These are phyloP conservation scores for Todiramphus chloris DNA, from an alignment of 2,113 vertebrate species.

Conservation along the genomic window DNA sequence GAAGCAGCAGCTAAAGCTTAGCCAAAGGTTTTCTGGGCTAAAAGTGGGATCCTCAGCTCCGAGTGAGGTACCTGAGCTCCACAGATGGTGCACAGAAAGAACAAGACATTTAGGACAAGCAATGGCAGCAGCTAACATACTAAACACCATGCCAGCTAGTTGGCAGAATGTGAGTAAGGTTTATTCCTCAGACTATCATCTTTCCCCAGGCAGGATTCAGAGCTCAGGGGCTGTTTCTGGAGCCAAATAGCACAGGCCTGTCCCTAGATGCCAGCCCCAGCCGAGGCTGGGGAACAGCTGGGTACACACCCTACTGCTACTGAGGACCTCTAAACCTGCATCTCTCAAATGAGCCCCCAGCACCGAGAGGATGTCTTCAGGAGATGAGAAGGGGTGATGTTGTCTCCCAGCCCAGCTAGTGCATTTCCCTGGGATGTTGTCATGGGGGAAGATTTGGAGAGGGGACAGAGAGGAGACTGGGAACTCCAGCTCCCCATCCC, in stretches of 20 bases:
- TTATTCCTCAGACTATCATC: neutral
- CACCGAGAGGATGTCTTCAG: neutral
- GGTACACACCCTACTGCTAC: rapidly evolving
- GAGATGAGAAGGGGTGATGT: neutral
- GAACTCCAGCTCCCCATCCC: neutral
- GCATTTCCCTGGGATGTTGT: neutral
- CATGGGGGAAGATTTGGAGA: neutral
- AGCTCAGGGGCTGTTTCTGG: neutral
- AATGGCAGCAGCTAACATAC: neutral
- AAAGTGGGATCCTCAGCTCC: neutral
- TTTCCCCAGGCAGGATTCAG: neutral
- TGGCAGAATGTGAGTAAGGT: neutral
- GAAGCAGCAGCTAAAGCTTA: neutral
- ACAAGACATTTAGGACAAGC: neutral
- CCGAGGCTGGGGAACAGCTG: neutral
- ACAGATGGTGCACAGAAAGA: neutral
- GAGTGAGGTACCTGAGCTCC: neutral
- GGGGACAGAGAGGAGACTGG: neutral
- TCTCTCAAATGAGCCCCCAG: neutral
- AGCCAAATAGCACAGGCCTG: neutral
- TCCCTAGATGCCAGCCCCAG: neutral
- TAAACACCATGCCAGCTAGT: neutral
- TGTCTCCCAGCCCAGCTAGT: neutral
- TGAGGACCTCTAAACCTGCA: neutral
- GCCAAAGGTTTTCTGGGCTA: neutral